These are phyloP conservation scores for Noctua janthe DNA, from an alignment of 2,888 invertebrate genomes.

Conservation along the genomic window DNA sequence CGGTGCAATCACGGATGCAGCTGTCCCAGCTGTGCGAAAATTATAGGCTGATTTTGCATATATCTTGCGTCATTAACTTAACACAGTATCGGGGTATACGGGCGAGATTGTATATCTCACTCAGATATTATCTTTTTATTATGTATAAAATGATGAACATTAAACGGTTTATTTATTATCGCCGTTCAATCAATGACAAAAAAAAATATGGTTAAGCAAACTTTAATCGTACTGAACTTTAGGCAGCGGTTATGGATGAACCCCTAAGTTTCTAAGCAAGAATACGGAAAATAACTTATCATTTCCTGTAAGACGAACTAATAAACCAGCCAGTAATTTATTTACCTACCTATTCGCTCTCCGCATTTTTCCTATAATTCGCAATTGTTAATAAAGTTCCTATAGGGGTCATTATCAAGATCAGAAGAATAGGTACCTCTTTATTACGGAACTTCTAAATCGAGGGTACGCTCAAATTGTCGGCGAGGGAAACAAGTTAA, in stretches of 20 bases:
- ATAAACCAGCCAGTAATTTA: not conserved
- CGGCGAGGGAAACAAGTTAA: constrained; percentile 41
- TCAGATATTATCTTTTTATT: too few species aligned
- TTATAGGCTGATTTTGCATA: not conserved
- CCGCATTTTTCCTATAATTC: constrained; percentile 11
- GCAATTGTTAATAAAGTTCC: constrained; percentile 37
- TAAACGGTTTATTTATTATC: not conserved
- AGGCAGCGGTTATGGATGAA: not conserved
- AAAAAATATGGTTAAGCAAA: not conserved
- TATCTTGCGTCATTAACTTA: too few species aligned
- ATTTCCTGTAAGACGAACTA: not conserved
- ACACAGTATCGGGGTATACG: too few species aligned
- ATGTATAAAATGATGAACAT: too few species aligned
- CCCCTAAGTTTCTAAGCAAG: not conserved
- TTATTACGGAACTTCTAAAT: constrained; percentile 38
- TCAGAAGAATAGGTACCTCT: constrained; percentile 18
- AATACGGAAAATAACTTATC: not conserved
- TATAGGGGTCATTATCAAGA: constrained; percentile 10
- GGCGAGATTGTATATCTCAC: too few species aligned
- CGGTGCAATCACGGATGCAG: not conserved
- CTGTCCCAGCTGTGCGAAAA: not conserved
- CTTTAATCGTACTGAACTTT: not conserved
- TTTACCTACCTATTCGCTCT: not conserved
- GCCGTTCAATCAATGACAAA: not conserved
- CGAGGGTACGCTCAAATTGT: constrained; percentile 24